Percentiles rank a stretch among this genome's conserved stretches.
Evolutionary conservation across 2,888 invertebrate genomes (phyloP).

Genomic region (Drosophila cracens): DNA sequence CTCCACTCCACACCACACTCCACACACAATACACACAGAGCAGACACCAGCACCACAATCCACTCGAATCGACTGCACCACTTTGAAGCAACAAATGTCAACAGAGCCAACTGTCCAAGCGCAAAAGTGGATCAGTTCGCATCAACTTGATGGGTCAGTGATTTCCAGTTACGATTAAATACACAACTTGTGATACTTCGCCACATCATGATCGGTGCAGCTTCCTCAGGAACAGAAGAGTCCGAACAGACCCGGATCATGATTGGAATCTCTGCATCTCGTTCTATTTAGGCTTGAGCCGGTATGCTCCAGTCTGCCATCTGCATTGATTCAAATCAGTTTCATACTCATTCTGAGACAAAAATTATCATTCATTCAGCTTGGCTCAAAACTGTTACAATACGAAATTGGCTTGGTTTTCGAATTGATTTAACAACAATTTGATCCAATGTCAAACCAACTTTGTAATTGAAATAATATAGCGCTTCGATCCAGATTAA

Average conservation of each 20-base stretch:
- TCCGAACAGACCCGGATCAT: background rate
- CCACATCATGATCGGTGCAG: background rate
- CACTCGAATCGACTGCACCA: constrained; percentile 15
- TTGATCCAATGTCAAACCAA: background rate
- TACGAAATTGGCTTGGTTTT: background rate
- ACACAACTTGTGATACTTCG: constrained; percentile 5
- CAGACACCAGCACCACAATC: constrained; percentile 9
- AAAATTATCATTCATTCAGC: background rate
- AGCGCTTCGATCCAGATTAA: background rate
- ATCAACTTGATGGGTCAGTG: constrained; percentile 49
- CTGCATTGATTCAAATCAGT: background rate
- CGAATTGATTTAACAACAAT: background rate
- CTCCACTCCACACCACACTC: constrained; percentile 21
- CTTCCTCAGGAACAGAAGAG: background rate
- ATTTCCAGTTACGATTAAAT: constrained; percentile 33
- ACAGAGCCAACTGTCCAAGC: constrained; percentile 30
- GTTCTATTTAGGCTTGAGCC: too few species aligned
- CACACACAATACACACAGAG: constrained; percentile 17
- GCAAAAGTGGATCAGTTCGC: constrained; percentile 44
- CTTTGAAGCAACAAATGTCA: constrained; percentile 37
- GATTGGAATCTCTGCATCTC: background rate
- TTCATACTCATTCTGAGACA: background rate
- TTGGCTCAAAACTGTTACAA: background rate
- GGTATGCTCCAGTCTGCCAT: background rate
- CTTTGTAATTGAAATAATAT: background rate